Conservation (phyloP, 92 coral and sea anemone genomes). For the Zoanthus gigantus region DNA sequence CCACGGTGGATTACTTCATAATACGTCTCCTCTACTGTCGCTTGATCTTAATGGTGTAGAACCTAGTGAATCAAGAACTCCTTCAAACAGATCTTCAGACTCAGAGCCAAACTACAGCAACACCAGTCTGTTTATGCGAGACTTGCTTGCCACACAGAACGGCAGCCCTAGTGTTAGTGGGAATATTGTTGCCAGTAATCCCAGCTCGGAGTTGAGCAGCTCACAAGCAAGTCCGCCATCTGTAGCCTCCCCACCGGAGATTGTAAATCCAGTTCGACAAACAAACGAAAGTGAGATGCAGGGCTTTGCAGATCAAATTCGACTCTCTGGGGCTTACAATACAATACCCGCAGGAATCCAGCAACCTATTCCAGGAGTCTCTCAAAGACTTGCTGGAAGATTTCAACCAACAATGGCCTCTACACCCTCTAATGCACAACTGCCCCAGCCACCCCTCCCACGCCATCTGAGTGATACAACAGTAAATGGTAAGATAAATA, state of each 20-base stretch:
- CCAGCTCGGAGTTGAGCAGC: slow-evolving; percentile 16
- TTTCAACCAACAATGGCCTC: slow-evolving; percentile 86
- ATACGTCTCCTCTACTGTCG: slow-evolving; percentile 3
- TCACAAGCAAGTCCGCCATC: slow-evolving; percentile 38
- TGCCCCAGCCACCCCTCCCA: slow-evolving; percentile 44
- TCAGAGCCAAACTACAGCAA: slow-evolving; percentile 75
- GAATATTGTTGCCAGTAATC: slow-evolving; percentile 13
- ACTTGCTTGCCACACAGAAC: slow-evolving; percentile 48
- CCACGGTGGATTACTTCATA: slow-evolving; percentile 20
- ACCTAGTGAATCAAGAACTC: slow-evolving; percentile 65
- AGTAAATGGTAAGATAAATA: slow-evolving; percentile 10
- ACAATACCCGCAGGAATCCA: slow-evolving; percentile 43
- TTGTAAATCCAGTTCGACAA: slow-evolving; percentile 25
- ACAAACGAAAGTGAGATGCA: slow-evolving; percentile 28
- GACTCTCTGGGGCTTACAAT: slow-evolving; percentile 14
- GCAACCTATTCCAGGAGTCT: slow-evolving; percentile 23
- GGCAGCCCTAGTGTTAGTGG: slow-evolving; percentile 5
- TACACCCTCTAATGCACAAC: slow-evolving; percentile 66
- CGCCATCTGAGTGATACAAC: neutral
- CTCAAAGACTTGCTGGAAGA: slow-evolving; percentile 57
- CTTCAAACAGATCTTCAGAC: slow-evolving; percentile 73
- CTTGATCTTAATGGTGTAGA: slow-evolving; percentile 64
- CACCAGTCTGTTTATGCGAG: slow-evolving; percentile 75
- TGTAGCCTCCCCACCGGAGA: slow-evolving; percentile 35
- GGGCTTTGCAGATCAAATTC: slow-evolving; percentile 24